phyloP scores from a whole-genome alignment of 2,797 vertebrate species.

The Crax fasciolata region DNA sequence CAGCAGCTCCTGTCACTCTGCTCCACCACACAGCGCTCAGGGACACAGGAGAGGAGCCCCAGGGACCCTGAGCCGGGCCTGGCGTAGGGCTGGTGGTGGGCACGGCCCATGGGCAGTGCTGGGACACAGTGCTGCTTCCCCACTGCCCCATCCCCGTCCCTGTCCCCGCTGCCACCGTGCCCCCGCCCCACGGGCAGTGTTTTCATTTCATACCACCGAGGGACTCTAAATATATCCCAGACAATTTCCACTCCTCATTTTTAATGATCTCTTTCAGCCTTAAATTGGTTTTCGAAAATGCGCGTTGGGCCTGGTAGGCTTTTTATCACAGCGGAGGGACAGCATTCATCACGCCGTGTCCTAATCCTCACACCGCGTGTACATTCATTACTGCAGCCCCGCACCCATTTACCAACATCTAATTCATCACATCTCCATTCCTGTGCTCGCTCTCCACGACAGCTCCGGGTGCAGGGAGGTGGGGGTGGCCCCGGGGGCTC shows the following conservation, averaged over 20 bases:
- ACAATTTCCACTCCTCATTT: constrained; percentile 54
- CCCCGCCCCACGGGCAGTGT: constrained; percentile 4
- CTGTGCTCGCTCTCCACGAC: not conserved
- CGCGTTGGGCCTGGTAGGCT: constrained; percentile 34
- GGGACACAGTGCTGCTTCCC: rapidly evolving
- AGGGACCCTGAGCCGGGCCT: rapidly evolving
- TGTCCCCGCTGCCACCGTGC: not conserved
- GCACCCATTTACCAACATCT: not conserved
- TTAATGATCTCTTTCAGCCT: constrained; percentile 58
- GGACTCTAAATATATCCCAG: constrained; percentile 48
- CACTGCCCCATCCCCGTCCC: not conserved
- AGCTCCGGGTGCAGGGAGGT: not conserved
- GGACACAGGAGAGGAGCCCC: not conserved
- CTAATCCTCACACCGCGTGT: not conserved
- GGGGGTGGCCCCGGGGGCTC: too few species aligned
- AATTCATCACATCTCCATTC: not conserved
- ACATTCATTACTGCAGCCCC: not conserved
- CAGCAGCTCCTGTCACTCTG: rapidly evolving
- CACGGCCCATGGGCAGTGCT: rapidly evolving
- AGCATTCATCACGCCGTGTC: constrained; percentile 25
- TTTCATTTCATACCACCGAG: constrained; percentile 46
- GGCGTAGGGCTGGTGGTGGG: rapidly evolving
- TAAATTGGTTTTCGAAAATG: constrained; percentile 60
- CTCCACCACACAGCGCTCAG: not conserved
- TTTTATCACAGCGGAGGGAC: constrained; percentile 58